Conservation (phyloP, 2,888 invertebrate genomes). For the Eudemis profundana region DNA sequence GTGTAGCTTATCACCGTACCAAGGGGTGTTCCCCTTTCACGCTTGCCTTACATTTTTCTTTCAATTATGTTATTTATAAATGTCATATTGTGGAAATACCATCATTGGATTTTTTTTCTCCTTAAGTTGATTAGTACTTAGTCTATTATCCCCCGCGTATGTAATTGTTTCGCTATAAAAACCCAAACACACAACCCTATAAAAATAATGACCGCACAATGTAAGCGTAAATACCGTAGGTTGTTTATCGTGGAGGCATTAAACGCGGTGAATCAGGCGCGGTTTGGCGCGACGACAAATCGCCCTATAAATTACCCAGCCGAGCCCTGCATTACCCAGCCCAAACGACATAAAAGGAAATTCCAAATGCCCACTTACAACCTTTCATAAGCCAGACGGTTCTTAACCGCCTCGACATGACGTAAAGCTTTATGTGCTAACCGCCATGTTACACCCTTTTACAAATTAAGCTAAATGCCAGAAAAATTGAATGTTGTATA, state of each 20-base stretch:
- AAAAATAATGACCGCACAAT: slow-evolving; percentile 43
- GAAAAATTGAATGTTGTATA: slow-evolving; percentile 11
- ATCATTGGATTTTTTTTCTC: no score
- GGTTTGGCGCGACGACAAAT: slow-evolving; percentile 45
- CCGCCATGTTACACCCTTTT: slow-evolving; percentile 12
- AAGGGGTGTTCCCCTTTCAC: no score
- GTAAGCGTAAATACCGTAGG: slow-evolving; percentile 43
- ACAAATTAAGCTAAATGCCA: not conserved
- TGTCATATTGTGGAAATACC: no score
- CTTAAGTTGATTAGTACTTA: not conserved
- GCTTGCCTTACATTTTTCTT: no score
- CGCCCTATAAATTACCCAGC: slow-evolving; percentile 41
- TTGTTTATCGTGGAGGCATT: slow-evolving; percentile 43
- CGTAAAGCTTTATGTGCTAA: not conserved
- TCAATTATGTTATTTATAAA: no score
- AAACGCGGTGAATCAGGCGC: slow-evolving; percentile 43
- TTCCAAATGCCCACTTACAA: slow-evolving; percentile 16
- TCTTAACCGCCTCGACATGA: not conserved
- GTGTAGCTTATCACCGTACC: no score
- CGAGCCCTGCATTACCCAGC: slow-evolving; percentile 7
- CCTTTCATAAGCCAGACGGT: not conserved
- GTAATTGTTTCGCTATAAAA: slow-evolving; percentile 27
- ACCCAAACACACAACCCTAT: slow-evolving; percentile 30
- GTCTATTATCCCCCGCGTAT: not conserved
- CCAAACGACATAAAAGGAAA: slow-evolving; percentile 17